phyloP scores from a whole-genome alignment of 2,888 invertebrate genomes.

The Deilephila porcellus region DNA sequence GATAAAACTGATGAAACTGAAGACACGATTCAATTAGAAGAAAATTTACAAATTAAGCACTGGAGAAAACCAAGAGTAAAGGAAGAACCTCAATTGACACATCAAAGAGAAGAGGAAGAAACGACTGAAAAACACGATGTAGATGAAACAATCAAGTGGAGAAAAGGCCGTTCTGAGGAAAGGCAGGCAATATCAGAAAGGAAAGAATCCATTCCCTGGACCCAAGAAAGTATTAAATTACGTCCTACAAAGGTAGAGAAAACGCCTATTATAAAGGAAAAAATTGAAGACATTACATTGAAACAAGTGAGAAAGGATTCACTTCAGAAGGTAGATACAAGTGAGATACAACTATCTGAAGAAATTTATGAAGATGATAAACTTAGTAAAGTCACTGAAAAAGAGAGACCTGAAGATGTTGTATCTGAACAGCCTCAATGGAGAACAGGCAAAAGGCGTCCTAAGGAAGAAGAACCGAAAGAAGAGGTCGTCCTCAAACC shows the following conservation, averaged over 20 bases:
- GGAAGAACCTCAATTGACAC: conserved; percentile 31
- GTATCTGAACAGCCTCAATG: conserved; percentile 46
- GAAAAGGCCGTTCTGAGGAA: conserved; percentile 47
- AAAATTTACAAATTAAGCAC: conserved; percentile 36
- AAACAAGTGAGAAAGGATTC: conserved; percentile 70
- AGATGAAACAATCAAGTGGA: conserved; percentile 36
- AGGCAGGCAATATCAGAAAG: conserved; percentile 50
- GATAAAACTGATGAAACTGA: conserved; percentile 33
- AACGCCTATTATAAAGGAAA: conserved; percentile 81
- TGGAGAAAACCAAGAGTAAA: conserved; percentile 36
- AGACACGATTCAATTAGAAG: conserved; percentile 32
- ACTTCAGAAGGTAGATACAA: conserved; percentile 63
- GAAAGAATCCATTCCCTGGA: conserved; percentile 81
- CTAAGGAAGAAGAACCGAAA: conserved; percentile 62
- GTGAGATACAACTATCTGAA: conserved; percentile 71
- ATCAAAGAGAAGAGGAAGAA: conserved; percentile 39
- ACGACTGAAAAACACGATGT: conserved; percentile 34
- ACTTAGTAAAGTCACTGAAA: conserved; percentile 41
- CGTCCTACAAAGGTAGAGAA: conserved; percentile 86
- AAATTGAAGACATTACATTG: conserved; percentile 74
- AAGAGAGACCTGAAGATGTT: conserved; percentile 55
- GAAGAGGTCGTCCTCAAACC: conserved; percentile 70
- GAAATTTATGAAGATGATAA: conserved; percentile 69
- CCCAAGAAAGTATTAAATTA: conserved; percentile 86
- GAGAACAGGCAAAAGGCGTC: conserved; percentile 42